phyloP scores from a whole-genome alignment of 2,113 vertebrate species.

The Aldabrachelys gigantea region DNA sequence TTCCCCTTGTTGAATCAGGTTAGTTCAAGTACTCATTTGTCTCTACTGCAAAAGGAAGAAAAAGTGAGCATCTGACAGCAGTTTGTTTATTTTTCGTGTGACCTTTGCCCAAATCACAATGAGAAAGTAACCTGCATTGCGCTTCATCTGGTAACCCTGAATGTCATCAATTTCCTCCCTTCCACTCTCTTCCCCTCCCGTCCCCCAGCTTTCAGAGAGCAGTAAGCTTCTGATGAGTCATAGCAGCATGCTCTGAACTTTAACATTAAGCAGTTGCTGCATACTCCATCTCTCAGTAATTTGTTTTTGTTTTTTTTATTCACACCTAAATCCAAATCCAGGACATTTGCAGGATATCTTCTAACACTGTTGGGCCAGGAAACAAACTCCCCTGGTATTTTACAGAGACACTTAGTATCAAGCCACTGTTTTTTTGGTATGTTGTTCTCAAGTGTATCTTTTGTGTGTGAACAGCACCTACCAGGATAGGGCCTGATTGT shows the following conservation, averaged over 20 bases:
- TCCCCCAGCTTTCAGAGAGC: background rate
- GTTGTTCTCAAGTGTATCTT: background rate
- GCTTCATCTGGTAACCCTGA: background rate
- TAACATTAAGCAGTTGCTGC: background rate
- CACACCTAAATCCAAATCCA: rapidly evolving
- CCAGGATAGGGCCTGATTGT: rapidly evolving
- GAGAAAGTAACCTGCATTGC: background rate
- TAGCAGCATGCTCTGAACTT: background rate
- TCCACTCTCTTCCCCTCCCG: conserved; percentile 54
- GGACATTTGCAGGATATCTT: background rate
- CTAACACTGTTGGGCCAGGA: background rate
- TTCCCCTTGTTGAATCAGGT: rapidly evolving
- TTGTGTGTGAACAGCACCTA: background rate
- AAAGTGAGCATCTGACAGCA: background rate
- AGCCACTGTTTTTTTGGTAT: background rate
- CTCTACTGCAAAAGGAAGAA: background rate
- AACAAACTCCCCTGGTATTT: background rate
- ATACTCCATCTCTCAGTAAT: background rate
- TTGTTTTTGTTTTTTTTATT: background rate
- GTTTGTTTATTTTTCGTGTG: background rate
- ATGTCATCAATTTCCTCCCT: background rate
- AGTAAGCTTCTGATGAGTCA: background rate
- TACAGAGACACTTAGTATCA: background rate
- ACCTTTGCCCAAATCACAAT: background rate
- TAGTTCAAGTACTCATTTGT: background rate